A percentile compares a stretch with the other conserved stretches of the same genome.
phyloP scores from a whole-genome alignment of 2,888 invertebrate genomes.

The Onthophagus sagittarius region DNA sequence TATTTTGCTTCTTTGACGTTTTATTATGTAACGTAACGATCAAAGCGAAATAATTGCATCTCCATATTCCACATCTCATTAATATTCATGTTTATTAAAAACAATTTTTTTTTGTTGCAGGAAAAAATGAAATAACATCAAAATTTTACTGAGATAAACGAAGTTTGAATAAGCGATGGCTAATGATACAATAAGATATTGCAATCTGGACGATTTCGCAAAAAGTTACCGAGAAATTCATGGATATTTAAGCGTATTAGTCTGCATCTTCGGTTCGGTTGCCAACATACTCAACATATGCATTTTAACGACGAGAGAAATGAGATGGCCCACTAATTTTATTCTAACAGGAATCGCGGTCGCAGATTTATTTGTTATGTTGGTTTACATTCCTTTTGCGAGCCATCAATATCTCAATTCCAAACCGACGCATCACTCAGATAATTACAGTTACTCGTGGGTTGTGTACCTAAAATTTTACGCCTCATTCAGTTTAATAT shows the following conservation, averaged over 20 bases:
- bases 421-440: slow-evolving; percentile 51
- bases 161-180: not conserved
- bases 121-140: not conserved
- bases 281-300: slow-evolving; percentile 88
- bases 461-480: slow-evolving; percentile 82
- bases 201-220: slow-evolving; percentile 58
- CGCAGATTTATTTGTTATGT: slow-evolving; percentile 89
- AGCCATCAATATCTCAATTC: slow-evolving; percentile 72
- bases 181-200: slow-evolving; percentile 28
- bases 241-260: slow-evolving; percentile 78
- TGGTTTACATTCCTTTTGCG: slow-evolving; percentile 89
- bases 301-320: slow-evolving; percentile 85
- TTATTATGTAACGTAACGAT: too few species aligned
- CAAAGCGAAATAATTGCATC: too few species aligned
- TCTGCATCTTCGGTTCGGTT: slow-evolving; percentile 85
- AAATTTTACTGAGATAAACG: not conserved
- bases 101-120: too few species aligned
- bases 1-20: too few species aligned
- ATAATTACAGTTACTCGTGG: slow-evolving; percentile 67
- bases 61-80: too few species aligned
- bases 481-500: slow-evolving; percentile 82
- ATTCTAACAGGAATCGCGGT: slow-evolving; percentile 87
- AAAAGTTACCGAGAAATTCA: slow-evolving; percentile 69
- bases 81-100: too few species aligned
- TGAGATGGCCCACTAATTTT: slow-evolving; percentile 87